Base-by-base conservation (phyloP, 2,113 vertebrate genomes). In the Channa maculata region DNA sequence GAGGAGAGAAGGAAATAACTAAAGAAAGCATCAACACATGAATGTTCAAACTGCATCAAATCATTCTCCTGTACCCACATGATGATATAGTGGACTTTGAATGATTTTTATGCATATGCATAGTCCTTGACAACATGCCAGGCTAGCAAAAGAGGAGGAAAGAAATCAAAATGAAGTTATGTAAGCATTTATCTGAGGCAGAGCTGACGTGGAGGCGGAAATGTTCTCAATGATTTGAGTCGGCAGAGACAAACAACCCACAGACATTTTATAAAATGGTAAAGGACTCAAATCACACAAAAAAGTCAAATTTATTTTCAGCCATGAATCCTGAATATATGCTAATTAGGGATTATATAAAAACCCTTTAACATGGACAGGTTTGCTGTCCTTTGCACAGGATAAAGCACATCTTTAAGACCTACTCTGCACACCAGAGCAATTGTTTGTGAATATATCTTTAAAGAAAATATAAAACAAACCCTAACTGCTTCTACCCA, bases 151-250 rank as follows among this genome's bases (percentile, higher is more conserved):
- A 48, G 14, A 37, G 60, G 12, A 36, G 8, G 12, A 8, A 2
- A n/a, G 13, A 38, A 24, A 14, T 46, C 13, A 39, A 55, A 54
- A 59, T 24, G 7, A 15, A 60, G 46, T 70, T 50, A 65, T 4
- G 44, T 50, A 71, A 83, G 75, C 13, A 50, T 64, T 43, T n/a
- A 55, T 58, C 60, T 46, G 77, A 64, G 10, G 53, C 52, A 41
- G 68, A 61, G 68, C 55, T 77, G 44, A 45, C 36, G 65, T 2
- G 48, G 79, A 45, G 61, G 61, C 54, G 49, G 41, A 65, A 38
- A 50, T 61, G 36, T 24, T 33, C 61, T 38, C 48, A 54, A 0
- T 36, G 72, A 70, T 52, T 49, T 43, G 34, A 75, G 52, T 52
- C 14, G 0, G 62, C 8, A 0, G 13, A 62, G 38, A 59, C 13